These are phyloP conservation scores for Synergus gifuensis DNA, from an alignment of 2,888 invertebrate genomes.

Conservation along the genomic window DNA sequence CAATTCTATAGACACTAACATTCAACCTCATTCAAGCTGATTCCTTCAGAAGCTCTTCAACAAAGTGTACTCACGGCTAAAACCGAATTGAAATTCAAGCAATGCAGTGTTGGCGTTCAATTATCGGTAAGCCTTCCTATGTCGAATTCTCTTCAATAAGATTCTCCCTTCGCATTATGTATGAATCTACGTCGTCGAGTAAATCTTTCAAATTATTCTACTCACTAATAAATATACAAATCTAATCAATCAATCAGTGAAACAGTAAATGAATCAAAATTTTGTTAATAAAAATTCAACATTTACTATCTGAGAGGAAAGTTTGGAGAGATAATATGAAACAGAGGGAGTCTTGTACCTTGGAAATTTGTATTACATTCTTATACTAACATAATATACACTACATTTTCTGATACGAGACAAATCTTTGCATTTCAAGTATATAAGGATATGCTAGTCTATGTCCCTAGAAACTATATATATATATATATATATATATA, in stretches of 20 bases:
- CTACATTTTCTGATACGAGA: conserved; percentile 7
- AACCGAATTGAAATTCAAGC: conserved; percentile 55
- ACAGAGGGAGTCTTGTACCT: not conserved
- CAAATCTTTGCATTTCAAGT: conserved; percentile 25
- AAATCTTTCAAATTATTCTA: too few relatives aligned
- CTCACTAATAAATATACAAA: too few relatives aligned
- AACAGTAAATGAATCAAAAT: too few relatives aligned
- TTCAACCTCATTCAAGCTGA: conserved; percentile 8
- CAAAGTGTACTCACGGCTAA: conserved; percentile 43
- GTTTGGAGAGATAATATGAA: not conserved
- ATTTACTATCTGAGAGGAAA: not conserved
- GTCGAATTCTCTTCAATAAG: conserved; percentile 48
- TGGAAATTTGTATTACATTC: not conserved
- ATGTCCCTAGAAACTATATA: not conserved
- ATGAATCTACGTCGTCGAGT: conserved; percentile 45
- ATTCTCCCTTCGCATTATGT: conserved; percentile 36
- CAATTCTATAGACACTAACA: conserved; percentile 40
- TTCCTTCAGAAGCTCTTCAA: conserved; percentile 50
- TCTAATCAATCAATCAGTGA: too few relatives aligned
- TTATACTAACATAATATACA: not conserved
- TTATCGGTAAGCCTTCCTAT: conserved; percentile 54
- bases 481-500: too few relatives aligned
- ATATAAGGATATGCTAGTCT: not conserved
- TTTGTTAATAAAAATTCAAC: too few relatives aligned
- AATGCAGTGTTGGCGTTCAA: conserved; percentile 59